phyloP scores from a whole-genome alignment of 2,888 invertebrate genomes.

The Portevinia maculata region DNA sequence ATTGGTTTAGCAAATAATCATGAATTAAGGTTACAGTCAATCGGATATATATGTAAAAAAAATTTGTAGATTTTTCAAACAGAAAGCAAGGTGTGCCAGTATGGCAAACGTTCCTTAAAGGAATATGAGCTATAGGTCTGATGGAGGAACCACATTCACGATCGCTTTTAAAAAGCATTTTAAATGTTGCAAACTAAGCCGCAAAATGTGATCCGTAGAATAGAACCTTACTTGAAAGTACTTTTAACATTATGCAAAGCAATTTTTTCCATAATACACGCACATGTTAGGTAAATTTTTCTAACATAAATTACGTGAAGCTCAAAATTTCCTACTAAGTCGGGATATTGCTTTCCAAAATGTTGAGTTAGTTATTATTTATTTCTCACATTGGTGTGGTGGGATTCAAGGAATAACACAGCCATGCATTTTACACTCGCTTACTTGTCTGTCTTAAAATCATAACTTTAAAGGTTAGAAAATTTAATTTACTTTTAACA shows the following conservation, averaged over 20 bases:
- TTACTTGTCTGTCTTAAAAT: not conserved
- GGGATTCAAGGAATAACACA: not conserved
- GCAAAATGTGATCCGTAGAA: too few species aligned
- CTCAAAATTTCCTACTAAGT: not conserved
- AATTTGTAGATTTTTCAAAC: not conserved
- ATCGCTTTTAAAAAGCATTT: too few species aligned
- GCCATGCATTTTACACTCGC: not conserved
- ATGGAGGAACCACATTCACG: too few species aligned
- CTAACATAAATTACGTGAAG: not conserved
- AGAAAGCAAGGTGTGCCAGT: slow-evolving; percentile 15
- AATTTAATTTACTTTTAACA: not conserved
- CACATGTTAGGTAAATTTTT: not conserved
- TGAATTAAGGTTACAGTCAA: not conserved
- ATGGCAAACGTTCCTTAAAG: too few species aligned
- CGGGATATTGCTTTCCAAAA: not conserved
- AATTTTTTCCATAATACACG: not conserved
- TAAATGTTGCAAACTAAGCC: too few species aligned
- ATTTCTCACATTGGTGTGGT: not conserved
- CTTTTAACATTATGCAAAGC: not conserved
- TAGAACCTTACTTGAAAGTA: too few species aligned
- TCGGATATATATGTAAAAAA: not conserved
- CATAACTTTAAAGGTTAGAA: not conserved
- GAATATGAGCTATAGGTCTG: too few species aligned
- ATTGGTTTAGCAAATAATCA: not conserved
- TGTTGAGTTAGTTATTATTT: not conserved